Base-by-base conservation (phyloP, 2,888 invertebrate genomes). In the Gonocerus acuteangulatus region DNA sequence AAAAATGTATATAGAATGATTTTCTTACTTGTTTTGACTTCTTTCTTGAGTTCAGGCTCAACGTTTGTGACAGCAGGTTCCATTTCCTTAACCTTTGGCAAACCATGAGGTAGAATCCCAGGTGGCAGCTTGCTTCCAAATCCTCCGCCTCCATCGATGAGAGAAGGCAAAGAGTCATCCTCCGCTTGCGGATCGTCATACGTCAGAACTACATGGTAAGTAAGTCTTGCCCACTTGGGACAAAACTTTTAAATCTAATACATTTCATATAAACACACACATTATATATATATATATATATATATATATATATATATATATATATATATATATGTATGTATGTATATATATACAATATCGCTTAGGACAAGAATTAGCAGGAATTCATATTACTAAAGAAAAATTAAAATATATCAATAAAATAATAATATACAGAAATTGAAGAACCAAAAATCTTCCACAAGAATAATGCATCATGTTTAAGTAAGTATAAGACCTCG, bases 111-210 rank as follows among this genome's bases (percentile, higher is more conserved):
- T 70, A 93, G 82, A 71, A 92, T 91, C 48, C 93, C 93, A 2
- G 93, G 93, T 9, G 92, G 92, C 69, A 93, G 82, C 74, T 92
- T 91, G 71, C 89, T 89, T 72, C 88, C 87, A 78, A 89, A 89
- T 62, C 87, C 87, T 67, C 87, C 85, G 9, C 57, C 57, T 22
- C 60, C 62, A 57, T 65, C 64, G 21, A 64, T 54, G 73, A 85
- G 79, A 72, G 84, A 84, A 64, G 85, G 84, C 72, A 87, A 78
- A 68, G 84, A 84, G 77, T 94, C 95, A 76, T 95, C 95, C 79
- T 94, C 93, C 78, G 89, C 92, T 89, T 92, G 90, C 71, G 77
- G 78, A 82, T 92, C 93, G 84, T 89, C 91, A 90, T 90, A 95
- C 83, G 94, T 94, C 86, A 95, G 88, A 87, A 95, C 95, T 95